Conservation (phyloP, 1,140 invertebrate genomes). For the Penaeus japonicus region DNA sequence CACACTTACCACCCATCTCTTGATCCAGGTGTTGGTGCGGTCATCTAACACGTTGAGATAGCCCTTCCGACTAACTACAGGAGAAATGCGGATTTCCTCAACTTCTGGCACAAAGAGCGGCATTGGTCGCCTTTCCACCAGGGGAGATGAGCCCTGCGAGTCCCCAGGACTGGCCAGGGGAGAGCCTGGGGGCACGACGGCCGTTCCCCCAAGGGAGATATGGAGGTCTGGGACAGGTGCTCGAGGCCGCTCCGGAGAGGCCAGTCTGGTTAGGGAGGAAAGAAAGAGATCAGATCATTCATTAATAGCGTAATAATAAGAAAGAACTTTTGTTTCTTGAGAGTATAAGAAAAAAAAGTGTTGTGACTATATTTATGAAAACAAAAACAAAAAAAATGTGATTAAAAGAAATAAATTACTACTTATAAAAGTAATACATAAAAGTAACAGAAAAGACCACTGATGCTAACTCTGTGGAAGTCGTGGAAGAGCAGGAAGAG, state of each 20-base stretch:
- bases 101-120: slow-evolving; percentile 91
- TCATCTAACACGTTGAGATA: slow-evolving; percentile 97
- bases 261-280: slow-evolving; percentile 6
- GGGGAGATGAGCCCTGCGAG: slow-evolving; percentile 47
- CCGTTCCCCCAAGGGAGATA: slow-evolving; percentile 59
- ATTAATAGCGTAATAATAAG: no score
- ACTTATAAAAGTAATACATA: not conserved
- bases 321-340: no score
- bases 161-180: slow-evolving; percentile 46
- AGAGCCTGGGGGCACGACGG: slow-evolving; percentile 38
- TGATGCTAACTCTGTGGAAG: slow-evolving; percentile 42
- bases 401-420: not conserved
- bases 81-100: slow-evolving; percentile 96
- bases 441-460: not conserved
- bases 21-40: slow-evolving; percentile 96
- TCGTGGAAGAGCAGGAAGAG: slow-evolving; percentile 51
- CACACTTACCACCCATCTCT: slow-evolving; percentile 91
- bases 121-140: slow-evolving; percentile 64
- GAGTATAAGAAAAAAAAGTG: no score
- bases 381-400: not conserved
- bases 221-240: slow-evolving; percentile 66
- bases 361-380: no score
- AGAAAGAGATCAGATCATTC: not conserved
- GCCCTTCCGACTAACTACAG: slow-evolving; percentile 94
- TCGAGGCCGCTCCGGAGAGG: slow-evolving; percentile 50